phyloP scores from a whole-genome alignment of 2,888 invertebrate species.

The Diplazon laetatorius region DNA sequence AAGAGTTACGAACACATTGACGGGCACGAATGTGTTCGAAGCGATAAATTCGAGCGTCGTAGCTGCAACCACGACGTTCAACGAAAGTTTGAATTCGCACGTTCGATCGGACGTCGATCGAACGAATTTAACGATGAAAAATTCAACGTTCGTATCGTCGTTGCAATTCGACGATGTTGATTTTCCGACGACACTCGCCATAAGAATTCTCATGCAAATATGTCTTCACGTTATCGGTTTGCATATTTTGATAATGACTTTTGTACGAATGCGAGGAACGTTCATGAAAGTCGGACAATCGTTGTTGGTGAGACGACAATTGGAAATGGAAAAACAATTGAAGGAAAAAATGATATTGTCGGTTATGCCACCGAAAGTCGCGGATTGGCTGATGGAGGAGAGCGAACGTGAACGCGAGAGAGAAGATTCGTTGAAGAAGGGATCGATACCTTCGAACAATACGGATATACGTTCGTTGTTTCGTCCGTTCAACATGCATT shows the following conservation, averaged over 20 bases:
- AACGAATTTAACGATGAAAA: constrained; percentile 14
- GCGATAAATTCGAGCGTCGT: constrained; percentile 68
- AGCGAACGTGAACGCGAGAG: constrained; percentile 86
- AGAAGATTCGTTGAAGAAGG: constrained; percentile 83
- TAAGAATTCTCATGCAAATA: constrained; percentile 91
- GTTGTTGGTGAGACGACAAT: constrained; percentile 92
- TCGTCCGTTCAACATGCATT: constrained; percentile 98
- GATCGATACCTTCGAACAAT: constrained; percentile 80
- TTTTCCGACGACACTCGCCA: constrained; percentile 83
- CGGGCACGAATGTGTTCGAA: constrained; percentile 60
- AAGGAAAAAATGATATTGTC: constrained; percentile 99
- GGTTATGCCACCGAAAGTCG: constrained; percentile 97
- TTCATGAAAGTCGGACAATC: constrained; percentile 99
- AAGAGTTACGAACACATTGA: constrained; percentile 62
- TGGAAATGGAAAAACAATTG: constrained; percentile 96
- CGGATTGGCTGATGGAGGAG: constrained; percentile 92
- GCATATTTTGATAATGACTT: constrained; percentile 96
- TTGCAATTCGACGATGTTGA: constrained; percentile 69
- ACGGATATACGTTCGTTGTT: constrained; percentile 92
- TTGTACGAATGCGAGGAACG: constrained; percentile 96
- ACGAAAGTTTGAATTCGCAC: constrained; percentile 36
- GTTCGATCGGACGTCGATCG: not conserved
- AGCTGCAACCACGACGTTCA: constrained; percentile 42
- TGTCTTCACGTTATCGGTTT: constrained; percentile 96
- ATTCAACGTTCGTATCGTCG: constrained; percentile 27